phyloP scores from a whole-genome alignment of 2,888 invertebrate species.

The Empis livida region DNA sequence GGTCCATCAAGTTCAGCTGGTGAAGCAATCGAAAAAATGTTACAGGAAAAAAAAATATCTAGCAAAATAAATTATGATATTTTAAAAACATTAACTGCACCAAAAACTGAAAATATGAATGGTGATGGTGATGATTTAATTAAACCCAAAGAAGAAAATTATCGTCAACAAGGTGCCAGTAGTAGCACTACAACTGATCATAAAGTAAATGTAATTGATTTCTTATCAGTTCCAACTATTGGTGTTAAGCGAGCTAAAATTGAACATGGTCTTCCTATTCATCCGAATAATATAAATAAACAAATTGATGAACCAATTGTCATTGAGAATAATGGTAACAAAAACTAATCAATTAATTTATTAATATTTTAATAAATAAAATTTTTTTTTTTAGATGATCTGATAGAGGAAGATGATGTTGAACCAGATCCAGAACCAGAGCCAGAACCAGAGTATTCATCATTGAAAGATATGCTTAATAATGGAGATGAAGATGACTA shows the following conservation, averaged over 20 bases:
- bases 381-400: conserved; percentile 16
- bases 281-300: no score
- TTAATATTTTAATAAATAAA: neutral
- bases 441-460: conserved; percentile 36
- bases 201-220: neutral
- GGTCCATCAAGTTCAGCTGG: conserved; percentile 57
- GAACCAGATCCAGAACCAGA: conserved; percentile 35
- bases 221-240: neutral
- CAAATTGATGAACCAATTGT: conserved; percentile 14
- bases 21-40: conserved; percentile 92
- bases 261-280: conserved; percentile 7
- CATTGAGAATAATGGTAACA: conserved; percentile 14
- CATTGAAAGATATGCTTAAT: conserved; percentile 46
- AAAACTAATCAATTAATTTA: conserved; percentile 13
- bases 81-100: conserved; percentile 54
- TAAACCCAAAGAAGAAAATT: conserved; percentile 6
- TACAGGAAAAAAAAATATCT: conserved; percentile 91
- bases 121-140: conserved; percentile 2
- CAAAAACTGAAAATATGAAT: conserved; percentile 11
- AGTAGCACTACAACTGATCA: conserved; percentile 3
- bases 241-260: conserved; percentile 4
- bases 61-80: conserved; percentile 97
- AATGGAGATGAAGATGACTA: conserved; percentile 51
- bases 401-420: conserved; percentile 23
- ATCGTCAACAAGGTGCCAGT: conserved; percentile 3